Base-by-base conservation (phyloP, 2,888 invertebrate genomes). In the Epistrophe eligans region DNA sequence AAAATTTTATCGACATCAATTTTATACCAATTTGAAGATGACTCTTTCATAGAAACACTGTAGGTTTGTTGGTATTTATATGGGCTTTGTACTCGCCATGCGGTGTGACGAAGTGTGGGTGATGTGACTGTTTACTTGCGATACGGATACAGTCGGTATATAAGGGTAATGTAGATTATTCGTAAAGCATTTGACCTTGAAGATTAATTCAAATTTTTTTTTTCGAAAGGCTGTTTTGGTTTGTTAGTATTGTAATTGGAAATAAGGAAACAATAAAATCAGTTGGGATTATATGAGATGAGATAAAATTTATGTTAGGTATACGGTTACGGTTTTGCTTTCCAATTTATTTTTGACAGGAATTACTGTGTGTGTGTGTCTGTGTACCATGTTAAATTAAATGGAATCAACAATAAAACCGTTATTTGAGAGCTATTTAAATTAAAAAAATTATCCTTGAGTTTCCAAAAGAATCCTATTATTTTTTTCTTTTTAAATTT, bases 1-100 rank as follows among this genome's bases (percentile, higher is more conserved):
- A 70, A 70, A 70, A 70, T 70, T 70, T 55, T 55, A 70, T 55
- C 24, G 70, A 8, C 79, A 62, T 79, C 74, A 84, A 70, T 79
- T 79, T 74, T 66, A 84, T 84, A 73, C 19, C 60, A 62, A 74
- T 76, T 55, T 24, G 52, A 55, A 74, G 74, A 80, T 74, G 74
- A 67, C 72, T 66, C 77, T 67, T 38, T 52, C 35, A 55, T 17
- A 48, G 40, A 74, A 40, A 43, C 24, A 48, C 24, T 19, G n/a
- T n/a, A 70, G 55, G 67, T 74, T 84, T 84, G 73, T 79, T 77
- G 32, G 45, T 58, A 70, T 60, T 73, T n/a, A 6, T 4, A 32
- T 38, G 55, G 62, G 73, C 35, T 15, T 67, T 43, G 72, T 52
- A 15, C 4, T 45, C 9, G 32, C 0, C 4, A 5, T 45, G 45